These are phyloP conservation scores for Drosophila anceps DNA, from an alignment of 2,888 invertebrate species.

Conservation along the genomic window DNA sequence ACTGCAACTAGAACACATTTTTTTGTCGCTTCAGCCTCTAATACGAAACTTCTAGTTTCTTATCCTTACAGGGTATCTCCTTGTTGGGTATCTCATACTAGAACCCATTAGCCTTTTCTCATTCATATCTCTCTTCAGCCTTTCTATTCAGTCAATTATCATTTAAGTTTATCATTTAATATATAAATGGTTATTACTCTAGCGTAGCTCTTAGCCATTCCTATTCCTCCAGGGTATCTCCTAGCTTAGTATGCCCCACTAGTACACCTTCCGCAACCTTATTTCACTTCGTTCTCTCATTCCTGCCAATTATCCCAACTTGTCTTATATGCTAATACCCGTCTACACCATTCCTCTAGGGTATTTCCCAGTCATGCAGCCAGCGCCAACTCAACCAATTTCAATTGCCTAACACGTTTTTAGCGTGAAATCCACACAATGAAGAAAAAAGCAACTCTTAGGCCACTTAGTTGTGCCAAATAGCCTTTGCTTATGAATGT, in stretches of 20 bases:
- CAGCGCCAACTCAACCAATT: not conserved
- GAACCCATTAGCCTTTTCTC: too few relatives aligned
- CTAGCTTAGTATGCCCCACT: not conserved
- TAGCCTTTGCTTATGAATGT: constrained; percentile 5
- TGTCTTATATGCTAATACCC: constrained; percentile 1
- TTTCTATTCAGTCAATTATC: not conserved
- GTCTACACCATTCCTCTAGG: not conserved
- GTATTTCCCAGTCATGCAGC: not conserved
- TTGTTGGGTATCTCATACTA: too few relatives aligned
- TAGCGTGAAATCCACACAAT: constrained; percentile 1
- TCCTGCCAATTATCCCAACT: not conserved
- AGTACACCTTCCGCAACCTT: not conserved
- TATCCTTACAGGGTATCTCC: not conserved
- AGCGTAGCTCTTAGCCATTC: not conserved
- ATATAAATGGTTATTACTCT: too few relatives aligned
- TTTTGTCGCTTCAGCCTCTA: too few relatives aligned
- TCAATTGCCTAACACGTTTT: not conserved
- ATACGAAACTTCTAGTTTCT: too few relatives aligned
- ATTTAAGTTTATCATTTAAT: too few relatives aligned
- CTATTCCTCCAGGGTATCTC: not conserved
- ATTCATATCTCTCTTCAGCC: not conserved
- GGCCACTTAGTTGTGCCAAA: constrained; percentile 8
- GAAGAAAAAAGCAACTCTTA: not conserved
- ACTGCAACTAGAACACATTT: not conserved
- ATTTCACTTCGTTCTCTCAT: not conserved